Evolutionary conservation across 2,113 vertebrate genomes (phyloP).

Genomic region (Capricornis sumatraensis): DNA sequence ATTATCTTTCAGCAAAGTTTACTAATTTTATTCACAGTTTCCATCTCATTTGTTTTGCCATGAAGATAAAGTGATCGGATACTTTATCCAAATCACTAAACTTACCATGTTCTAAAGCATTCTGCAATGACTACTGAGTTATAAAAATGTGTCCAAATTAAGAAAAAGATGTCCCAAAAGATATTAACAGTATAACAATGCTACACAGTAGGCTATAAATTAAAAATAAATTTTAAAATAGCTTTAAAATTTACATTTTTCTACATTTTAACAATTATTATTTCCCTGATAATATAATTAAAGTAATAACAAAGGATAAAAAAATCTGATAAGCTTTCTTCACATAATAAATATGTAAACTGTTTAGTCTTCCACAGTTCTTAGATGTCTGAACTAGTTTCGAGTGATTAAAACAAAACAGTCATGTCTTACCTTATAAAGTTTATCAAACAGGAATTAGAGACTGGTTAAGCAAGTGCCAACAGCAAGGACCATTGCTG

Average conservation of each 20-base stretch:
- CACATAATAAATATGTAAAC: not conserved
- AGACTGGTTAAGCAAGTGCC: slow-evolving; percentile 38
- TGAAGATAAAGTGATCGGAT: not conserved
- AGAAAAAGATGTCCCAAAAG: not conserved
- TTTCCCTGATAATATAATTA: not conserved
- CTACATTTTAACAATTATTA: not conserved
- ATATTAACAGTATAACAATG: not conserved
- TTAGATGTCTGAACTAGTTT: not conserved
- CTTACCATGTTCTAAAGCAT: not conserved
- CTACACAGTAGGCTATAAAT: not conserved
- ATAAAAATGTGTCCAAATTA: not conserved
- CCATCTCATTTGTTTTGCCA: not conserved
- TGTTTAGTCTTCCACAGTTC: not conserved
- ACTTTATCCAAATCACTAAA: not conserved
- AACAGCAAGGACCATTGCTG: slow-evolving; percentile 16
- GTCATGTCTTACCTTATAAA: slow-evolving; percentile 70
- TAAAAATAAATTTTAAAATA: slow-evolving; percentile 15
- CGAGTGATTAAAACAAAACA: slow-evolving; percentile 39
- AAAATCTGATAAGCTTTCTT: not conserved
- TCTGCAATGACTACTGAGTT: not conserved
- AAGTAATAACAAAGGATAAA: not conserved
- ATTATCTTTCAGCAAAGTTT: slow-evolving; percentile 1
- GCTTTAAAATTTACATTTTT: not conserved
- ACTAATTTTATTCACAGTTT: slow-evolving; percentile 1
- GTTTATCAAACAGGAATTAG: slow-evolving; percentile 41